Base-by-base conservation (phyloP, 1,140 invertebrate genomes). In the Monomorium pharaonis region DNA sequence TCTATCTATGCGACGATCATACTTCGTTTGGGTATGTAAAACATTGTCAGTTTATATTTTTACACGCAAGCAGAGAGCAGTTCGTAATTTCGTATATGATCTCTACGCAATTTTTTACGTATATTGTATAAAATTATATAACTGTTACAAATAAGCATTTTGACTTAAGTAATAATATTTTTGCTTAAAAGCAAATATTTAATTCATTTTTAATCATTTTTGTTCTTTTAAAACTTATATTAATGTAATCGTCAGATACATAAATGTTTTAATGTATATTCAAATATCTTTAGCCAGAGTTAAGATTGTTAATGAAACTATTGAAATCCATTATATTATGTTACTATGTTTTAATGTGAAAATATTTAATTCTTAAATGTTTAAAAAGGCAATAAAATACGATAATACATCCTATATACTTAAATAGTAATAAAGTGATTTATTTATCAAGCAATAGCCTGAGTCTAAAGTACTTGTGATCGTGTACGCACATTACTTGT, bases 1-100 rank as follows among this genome's bases (percentile, higher is more conserved):
- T 49, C 84, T 76, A 63, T 47, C 85, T 85, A 89, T 85, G 12
- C 69, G 51, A 86, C 74, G 49, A 80, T 62, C 67, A 69, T 30
- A 67, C 14, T 58, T 80, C 65, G 69, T 86, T 49, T 84, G 83
- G 14, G 30, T 81, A 67, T 76, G 70, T 70, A 42, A 84, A 89
- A 86, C 89, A 86, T 86, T 76, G 90, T 60, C 84, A 88, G 74
- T 91, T 70, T 86, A 87, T 75, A 47, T 9, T n/a, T 7, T 27
- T 88, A 72, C 65, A 76, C 63, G 27, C 27, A 27, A 30, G 62
- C 62, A 42, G 83, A 44, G 44, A 84, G 58, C n/a, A 62, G 80
- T 86, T 58, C 56, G 21, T 49, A 72, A 65, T 42, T 58, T 24
- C 83, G n/a, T 51, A 56, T 44, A 7, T 75, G 49, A 49, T n/a